These are phyloP conservation scores for Brachionus rotundiformis DNA, from an alignment of 1,140 invertebrate species.

Conservation along the genomic window DNA sequence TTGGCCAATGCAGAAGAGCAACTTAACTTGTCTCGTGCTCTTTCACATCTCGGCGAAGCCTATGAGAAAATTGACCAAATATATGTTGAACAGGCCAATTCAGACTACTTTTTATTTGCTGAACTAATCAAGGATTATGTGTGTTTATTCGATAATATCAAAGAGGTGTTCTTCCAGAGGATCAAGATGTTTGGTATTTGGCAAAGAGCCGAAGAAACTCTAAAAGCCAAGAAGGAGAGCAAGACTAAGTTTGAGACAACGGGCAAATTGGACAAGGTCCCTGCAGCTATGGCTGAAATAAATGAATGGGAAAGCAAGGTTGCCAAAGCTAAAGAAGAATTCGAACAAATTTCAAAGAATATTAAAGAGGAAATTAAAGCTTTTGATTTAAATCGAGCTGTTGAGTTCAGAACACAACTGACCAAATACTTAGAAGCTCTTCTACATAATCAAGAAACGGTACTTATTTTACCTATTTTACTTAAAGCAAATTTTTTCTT, in stretches of 20 bases:
- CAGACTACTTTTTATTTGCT: conserved; percentile 86
- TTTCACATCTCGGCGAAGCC: conserved; percentile 88
- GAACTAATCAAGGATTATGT: conserved; percentile 95
- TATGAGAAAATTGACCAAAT: conserved; percentile 85
- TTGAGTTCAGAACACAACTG: conserved; percentile 84
- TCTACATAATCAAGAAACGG: conserved; percentile 90
- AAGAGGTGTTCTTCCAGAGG: conserved; percentile 95
- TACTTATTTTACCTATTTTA: conserved; percentile 59
- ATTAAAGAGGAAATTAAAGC: conserved; percentile 92
- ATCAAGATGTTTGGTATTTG: conserved; percentile 96
- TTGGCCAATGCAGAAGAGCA: conserved; percentile 92
- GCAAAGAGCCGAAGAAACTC: conserved; percentile 90
- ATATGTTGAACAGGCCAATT: conserved; percentile 86
- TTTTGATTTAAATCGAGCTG: conserved; percentile 82
- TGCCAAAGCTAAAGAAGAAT: conserved; percentile 90
- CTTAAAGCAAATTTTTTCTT: too few relatives aligned
- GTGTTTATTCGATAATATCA: conserved; percentile 84
- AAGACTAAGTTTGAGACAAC: conserved; percentile 87
- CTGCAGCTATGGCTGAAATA: neutral
- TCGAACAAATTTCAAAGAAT: conserved; percentile 89
- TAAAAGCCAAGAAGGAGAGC: conserved; percentile 89
- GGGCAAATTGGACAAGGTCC: conserved; percentile 37
- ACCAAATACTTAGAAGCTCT: conserved; percentile 89
- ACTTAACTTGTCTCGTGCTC: conserved; percentile 81
- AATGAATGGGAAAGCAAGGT: conserved; percentile 85